phyloP scores from a whole-genome alignment of 2,888 invertebrate species.

The Plebejus argus region DNA sequence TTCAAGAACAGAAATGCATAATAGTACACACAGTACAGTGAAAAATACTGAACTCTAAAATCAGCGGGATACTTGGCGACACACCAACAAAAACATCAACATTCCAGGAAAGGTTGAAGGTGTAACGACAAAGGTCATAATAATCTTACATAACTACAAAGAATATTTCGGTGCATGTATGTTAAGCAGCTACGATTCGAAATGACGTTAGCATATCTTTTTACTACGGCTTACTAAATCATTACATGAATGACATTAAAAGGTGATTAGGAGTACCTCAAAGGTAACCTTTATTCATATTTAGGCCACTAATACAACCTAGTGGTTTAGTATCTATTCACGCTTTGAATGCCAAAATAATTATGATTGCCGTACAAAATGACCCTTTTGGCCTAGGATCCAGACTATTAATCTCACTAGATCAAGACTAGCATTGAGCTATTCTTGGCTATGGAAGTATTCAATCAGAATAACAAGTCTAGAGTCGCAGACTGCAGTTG shows the following conservation, averaged over 20 bases:
- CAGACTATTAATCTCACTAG: conserved; percentile 5
- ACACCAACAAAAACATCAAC: conserved; percentile 30
- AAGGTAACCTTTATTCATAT: neutral
- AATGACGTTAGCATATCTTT: no score
- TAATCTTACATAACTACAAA: neutral
- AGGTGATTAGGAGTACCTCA: no score
- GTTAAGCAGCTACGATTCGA: no score
- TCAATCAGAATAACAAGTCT: conserved; percentile 29
- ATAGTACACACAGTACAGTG: neutral
- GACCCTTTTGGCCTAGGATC: conserved; percentile 9
- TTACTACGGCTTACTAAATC: no score
- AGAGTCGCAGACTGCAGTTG: neutral
- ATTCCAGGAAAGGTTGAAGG: conserved; percentile 18
- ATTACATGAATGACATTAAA: no score
- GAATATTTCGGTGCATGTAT: neutral
- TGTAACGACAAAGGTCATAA: conserved; percentile 17
- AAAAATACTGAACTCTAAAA: conserved; percentile 26
- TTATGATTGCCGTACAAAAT: neutral
- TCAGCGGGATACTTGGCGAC: conserved; percentile 27
- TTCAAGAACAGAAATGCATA: conserved; percentile 22
- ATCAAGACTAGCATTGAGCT: conserved; percentile 16
- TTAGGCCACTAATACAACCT: neutral
- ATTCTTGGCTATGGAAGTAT: conserved; percentile 29
- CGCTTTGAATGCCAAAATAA: neutral
- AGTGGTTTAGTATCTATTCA: no score